Evolutionary conservation across 2,113 vertebrate species (phyloP), one percentile per base, ranked within the genome.

Genomic region (Gracilinanus agilis): DNA sequence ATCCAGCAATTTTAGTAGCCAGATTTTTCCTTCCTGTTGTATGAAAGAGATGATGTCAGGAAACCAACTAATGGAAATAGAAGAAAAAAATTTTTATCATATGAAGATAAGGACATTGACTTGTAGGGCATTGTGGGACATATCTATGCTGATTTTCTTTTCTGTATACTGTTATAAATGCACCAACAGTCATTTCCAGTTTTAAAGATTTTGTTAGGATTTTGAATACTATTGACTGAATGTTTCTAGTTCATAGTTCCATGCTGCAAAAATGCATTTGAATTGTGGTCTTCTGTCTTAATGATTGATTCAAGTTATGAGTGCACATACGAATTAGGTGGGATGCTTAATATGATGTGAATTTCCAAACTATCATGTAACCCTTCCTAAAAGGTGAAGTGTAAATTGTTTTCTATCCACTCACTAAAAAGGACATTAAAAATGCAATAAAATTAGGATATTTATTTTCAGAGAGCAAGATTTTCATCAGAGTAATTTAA

Each of bases 231-330:
- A 90, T 95, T 95, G 67, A 56, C 40, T 55, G 89, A 96, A 54
- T 49, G 9, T 97, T 95, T 96, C 95, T 95, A 55, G 67, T 96
- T 97, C 44, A 8, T 95, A 95, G 90, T 89, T 56, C 34, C 91
- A 88, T 89, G 95, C 95, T 8, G 53, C 23, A 92, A 96, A 96
- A 94, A 90, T 95, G 55, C 94, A 96, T 96, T 96, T 91, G 90
- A 83, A 94, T 97, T 90, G 92, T 19, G 91, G 96, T 96, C 97
- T 96, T 54, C 44, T 95, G 67, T 94, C 94, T 93, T 96, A 95
- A 61, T 53, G 83, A 83, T 95, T 44, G 92, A 44, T 91, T 97
- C 95, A 54, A n/a, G 93, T 61, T 53, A 0, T 95, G 94, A 92
- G 25, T 92, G 9, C 1, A 55, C 88, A 21, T 16, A 40, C 27